Conservation (phyloP, 2,113 vertebrate genomes). For the Pavo muticus region DNA sequence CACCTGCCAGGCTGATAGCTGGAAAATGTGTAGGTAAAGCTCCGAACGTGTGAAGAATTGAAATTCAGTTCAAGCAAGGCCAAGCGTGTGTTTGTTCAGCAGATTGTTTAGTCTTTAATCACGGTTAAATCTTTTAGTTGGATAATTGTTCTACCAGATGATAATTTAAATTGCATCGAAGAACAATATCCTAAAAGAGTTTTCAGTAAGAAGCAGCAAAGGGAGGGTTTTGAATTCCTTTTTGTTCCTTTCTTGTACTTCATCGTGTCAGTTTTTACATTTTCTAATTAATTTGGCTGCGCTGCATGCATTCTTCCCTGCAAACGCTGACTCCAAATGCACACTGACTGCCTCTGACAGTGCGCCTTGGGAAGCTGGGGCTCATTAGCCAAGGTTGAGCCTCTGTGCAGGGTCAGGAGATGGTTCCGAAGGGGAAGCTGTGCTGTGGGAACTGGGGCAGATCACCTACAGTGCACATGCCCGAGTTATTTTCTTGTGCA, state of each 20-base stretch:
- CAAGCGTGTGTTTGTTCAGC: conserved; percentile 27
- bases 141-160: conserved; percentile 51
- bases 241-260: background rate
- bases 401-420: background rate
- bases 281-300: conserved; percentile 9
- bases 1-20: background rate
- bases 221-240: conserved; percentile 13
- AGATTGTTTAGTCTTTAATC: conserved; percentile 50
- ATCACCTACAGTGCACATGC: background rate
- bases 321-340: background rate
- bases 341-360: background rate
- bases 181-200: conserved; percentile 8
- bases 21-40: background rate
- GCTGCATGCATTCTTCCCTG: background rate
- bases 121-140: conserved; percentile 53
- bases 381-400: background rate
- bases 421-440: background rate
- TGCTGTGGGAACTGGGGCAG: background rate
- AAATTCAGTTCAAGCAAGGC: background rate
- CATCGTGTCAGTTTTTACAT: background rate
- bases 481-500: background rate
- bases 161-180: conserved; percentile 44
- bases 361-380: background rate
- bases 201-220: background rate
- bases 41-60: background rate